Evolutionary conservation across 1,140 invertebrate genomes (phyloP), one percentile per base, ranked within the genome.

Genomic region (Drosophila aff.): DNA sequence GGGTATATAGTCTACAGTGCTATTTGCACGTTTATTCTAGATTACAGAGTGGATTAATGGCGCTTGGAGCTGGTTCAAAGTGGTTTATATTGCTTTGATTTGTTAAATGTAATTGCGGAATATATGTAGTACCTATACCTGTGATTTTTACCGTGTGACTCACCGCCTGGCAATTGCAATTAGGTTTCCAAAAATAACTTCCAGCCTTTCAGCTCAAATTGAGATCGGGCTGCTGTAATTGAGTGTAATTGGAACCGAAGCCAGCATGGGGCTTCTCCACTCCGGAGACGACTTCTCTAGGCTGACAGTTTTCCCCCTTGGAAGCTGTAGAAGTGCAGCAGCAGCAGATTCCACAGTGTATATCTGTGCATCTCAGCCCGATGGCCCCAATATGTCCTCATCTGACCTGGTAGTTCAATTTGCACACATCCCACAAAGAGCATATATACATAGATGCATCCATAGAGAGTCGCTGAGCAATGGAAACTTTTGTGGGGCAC

Each of bases 291-390:
- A 43, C 23, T 33, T 79, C 82, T 79, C 79, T 67, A 77, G 67
- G 62, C 69, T 76, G 79, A 73, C 82, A 78, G 77, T 43, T 81
- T 16, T 9, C 46, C 60, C 61, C 61, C 71, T 41, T 68, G 64
- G 84, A 87, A 89, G 77, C 84, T 84, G 66, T 59, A 87, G 64
- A 84, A 87, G 84, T 84, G 81, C 81, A 87, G 65, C 55, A 21
- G 43, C 31, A 26, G 66, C 63, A 53, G 44, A 68, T 68, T 69
- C 62, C 41, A 66, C 52, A 53, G 47, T 57, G 46, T 26, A 49
- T 49, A 61, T 52, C 52, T 82, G 43, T 60, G 33, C 21, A 53
- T 68, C 55, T 52, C 62, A 23, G 33, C 36, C 66, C 63, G 46
- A 67, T 69, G 69, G 65, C 44, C 73, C 50, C 73, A 65, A 76